Evolutionary conservation across 1,140 invertebrate genomes (phyloP), one percentile per base, ranked within the genome.

Genomic region (Eueides isabella): DNA sequence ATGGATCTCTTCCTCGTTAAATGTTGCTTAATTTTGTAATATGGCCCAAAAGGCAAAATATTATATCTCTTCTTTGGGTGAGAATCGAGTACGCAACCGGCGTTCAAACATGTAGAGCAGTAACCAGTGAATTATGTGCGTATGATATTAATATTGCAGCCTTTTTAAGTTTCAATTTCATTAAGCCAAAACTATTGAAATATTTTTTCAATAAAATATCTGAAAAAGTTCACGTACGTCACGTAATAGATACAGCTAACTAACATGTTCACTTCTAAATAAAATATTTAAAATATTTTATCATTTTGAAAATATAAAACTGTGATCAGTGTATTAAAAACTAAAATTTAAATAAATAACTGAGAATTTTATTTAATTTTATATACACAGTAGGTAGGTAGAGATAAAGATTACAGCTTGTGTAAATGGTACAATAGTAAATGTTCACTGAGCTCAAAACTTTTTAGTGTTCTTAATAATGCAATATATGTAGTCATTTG

Each of bases 371-470:
- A n/a, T n/a, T n/a, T n/a, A n/a, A 55, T 55, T 55, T 26, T 12
- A 55, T 23, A 26, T 55, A 19, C 2, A 48, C 16, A 48, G n/a
- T 31, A n/a, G 48, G 23, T 30, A 61, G 61, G 19, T 67, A 35
- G 35, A 68, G 12, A 16, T 14, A 68, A 68, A 48, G n/a, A n/a
- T n/a, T 66, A 55, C 35, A 62, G 16, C 12, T 38, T 11, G 35
- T 38, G 48, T 64, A 63, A 68, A 73, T 68, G 28, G 35, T 73
- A 35, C 2, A 26, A 55, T 26, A 5, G 23, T 12, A 2, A 55
- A 55, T 26, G 35, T 38, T 38, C 35, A 38, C 35, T 38, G 35
- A 38, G 12, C 11, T 38, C 35, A 38, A 38, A 9, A 38, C 11
- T 38, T 38, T 38, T 38, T 11, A 11, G 35, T 38, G 5, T 38